Conservation (phyloP, 2,888 invertebrate genomes). For the Dorcus hopei region DNA sequence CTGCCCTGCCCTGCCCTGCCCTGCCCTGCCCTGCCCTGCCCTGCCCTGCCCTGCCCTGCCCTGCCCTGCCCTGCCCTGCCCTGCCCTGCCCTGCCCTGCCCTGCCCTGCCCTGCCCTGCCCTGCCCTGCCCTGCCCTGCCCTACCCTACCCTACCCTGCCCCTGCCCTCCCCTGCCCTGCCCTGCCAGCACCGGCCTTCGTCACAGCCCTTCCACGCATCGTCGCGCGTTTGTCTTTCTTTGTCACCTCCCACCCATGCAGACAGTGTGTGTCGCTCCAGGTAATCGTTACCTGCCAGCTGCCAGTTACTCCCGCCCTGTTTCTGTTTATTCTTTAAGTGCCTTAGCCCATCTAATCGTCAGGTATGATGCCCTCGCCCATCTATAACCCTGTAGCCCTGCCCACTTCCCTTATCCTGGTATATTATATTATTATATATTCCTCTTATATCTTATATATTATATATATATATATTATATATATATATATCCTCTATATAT, state of each 20-base stretch:
- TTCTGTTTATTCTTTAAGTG: conserved; percentile 9
- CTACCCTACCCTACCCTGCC: conserved; percentile 3
- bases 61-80: no score
- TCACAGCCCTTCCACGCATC: background rate
- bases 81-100: conserved; percentile 3
- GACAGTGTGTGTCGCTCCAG: background rate
- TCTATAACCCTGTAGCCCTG: no score
- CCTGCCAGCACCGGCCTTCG: background rate
- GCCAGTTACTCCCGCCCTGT: conserved; percentile 5
- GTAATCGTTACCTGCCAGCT: conserved; percentile 5
- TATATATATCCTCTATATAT: no score
- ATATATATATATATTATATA: no score
- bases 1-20: conserved; percentile 18
- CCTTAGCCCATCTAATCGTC: no score
- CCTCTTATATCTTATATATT: no score
- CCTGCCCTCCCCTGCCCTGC: background rate
- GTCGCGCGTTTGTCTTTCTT: background rate
- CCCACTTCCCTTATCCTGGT: no score
- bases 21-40: conserved; percentile 17
- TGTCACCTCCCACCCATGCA: background rate
- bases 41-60: conserved; percentile 12
- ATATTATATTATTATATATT: no score
- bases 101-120: conserved; percentile 2
- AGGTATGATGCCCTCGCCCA: no score
- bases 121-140: conserved; percentile 6